Conservation (phyloP, 2,113 vertebrate species). For the Muntiacus reevesi region DNA sequence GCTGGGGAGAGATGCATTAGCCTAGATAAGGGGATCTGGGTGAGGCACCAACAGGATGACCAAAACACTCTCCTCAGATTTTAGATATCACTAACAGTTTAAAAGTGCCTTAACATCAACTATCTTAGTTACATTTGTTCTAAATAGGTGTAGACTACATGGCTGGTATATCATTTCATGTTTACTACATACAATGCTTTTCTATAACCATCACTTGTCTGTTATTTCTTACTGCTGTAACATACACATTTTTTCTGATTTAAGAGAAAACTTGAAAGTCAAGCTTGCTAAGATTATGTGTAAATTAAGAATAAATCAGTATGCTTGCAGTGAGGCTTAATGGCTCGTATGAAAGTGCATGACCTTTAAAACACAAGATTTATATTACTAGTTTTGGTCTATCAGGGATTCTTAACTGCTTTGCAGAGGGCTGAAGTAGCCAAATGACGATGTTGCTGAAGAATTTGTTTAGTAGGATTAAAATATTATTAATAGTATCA, state of each 20-base stretch:
- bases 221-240: neutral
- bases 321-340: neutral
- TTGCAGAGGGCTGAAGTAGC: neutral
- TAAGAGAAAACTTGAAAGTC: neutral
- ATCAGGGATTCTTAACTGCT: neutral
- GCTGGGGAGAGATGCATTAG: neutral
- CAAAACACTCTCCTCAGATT: neutral
- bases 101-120: neutral
- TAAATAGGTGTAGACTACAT: neutral
- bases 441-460: neutral
- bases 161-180: neutral
- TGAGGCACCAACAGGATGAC: neutral
- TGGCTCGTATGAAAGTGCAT: neutral
- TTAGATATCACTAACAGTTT: neutral
- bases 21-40: neutral
- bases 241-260: neutral
- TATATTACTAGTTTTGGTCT: neutral
- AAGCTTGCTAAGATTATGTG: neutral
- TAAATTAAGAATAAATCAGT: conserved; percentile 3
- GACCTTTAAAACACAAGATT: neutral
- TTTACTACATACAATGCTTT: neutral
- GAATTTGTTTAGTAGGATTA: neutral
- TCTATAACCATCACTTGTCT: neutral
- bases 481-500: neutral
- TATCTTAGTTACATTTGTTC: neutral